phyloP scores from a whole-genome alignment of 2,113 vertebrate species.

The Bothrops jararaca region DNA sequence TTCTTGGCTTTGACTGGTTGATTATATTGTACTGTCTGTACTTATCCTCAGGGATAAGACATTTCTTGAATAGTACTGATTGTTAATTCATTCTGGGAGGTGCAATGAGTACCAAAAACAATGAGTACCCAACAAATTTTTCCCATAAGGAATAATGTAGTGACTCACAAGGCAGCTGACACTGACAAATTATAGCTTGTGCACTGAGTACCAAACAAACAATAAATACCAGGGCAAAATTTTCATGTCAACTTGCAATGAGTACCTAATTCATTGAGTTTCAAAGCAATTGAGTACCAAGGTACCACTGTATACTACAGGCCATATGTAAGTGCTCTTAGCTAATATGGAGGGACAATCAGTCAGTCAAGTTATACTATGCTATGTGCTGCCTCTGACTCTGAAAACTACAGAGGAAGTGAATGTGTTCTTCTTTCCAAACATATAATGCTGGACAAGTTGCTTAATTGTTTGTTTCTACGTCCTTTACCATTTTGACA shows the following conservation, averaged over 20 bases:
- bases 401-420: background rate
- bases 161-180: background rate
- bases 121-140: background rate
- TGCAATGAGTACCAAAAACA: background rate
- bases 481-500: background rate
- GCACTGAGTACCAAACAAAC: background rate
- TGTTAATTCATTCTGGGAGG: background rate
- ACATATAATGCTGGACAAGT: background rate
- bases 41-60: background rate
- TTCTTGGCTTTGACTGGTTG: background rate
- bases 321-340: background rate
- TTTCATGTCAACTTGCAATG: background rate
- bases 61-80: background rate
- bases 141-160: background rate
- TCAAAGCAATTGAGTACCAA: background rate
- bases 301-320: background rate
- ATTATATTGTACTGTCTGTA: background rate
- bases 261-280: background rate
- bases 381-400: background rate
- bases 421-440: background rate
- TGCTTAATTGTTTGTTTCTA: background rate
- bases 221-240: background rate
- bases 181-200: background rate
- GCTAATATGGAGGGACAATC: too few species aligned
- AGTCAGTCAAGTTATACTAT: background rate